phyloP scores from a whole-genome alignment of 2,113 vertebrate genomes.

The Zapus hudsonius region DNA sequence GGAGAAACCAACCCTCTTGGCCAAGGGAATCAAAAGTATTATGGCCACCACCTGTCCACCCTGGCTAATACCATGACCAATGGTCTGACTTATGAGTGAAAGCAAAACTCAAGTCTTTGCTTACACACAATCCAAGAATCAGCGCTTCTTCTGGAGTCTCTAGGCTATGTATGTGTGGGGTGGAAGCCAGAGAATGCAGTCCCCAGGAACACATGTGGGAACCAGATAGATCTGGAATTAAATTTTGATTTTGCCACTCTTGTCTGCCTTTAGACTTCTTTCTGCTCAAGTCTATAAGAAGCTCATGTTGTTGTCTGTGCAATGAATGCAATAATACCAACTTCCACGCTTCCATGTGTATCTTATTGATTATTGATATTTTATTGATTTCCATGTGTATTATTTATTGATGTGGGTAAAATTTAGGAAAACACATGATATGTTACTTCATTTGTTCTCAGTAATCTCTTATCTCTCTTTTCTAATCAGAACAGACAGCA shows the following conservation, averaged over 20 bases:
- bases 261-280: constrained; percentile 26
- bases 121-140: background rate
- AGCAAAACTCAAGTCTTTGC: background rate
- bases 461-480: background rate
- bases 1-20: background rate
- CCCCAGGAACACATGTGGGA: background rate
- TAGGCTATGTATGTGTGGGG: background rate
- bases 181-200: background rate
- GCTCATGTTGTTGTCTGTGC: background rate
- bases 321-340: constrained; percentile 2
- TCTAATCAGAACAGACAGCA: background rate
- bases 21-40: background rate
- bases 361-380: background rate
- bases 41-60: background rate
- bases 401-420: background rate
- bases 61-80: background rate
- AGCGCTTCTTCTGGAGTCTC: background rate
- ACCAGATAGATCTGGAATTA: background rate
- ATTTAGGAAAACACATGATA: background rate
- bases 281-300: background rate
- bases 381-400: background rate
- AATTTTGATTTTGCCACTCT: constrained; percentile 34
- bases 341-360: background rate
- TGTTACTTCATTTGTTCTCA: background rate
- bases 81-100: background rate